Evolutionary conservation across 1,140 invertebrate species (phyloP), one percentile per base, ranked within the genome.

Genomic region (Drosophila nebulosa): DNA sequence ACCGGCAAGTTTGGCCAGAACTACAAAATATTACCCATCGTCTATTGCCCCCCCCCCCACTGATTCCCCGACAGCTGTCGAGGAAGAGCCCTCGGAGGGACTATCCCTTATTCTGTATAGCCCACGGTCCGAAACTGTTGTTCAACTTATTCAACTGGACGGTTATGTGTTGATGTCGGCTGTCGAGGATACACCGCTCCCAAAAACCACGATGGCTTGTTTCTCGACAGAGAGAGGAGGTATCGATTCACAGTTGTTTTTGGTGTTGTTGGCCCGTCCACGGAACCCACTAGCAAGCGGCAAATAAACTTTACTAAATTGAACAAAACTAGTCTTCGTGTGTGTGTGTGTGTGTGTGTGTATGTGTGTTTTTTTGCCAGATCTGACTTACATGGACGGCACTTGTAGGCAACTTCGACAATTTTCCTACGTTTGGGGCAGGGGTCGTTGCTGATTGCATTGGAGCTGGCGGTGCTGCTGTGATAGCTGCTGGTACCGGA

Each of bases 321-420:
- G 58, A 66, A 79, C 66, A 58, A 74, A 79, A 79, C 46, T 75
- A 58, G 53, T 46, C 22, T 14, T 16, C 12, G 24, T n/a, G n/a
- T n/a, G n/a, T n/a, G n/a, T n/a, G n/a, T n/a, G 24, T 12, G 26
- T 32, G 12, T 64, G 12, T 60, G 21, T 61, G n/a, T 1, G 12
- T 27, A 9, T n/a, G n/a, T 58, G 10, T 51, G 16, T 24, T 21
- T 4, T 36, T 4, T 22, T 32, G 14, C 12, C 10, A n/a, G n/a
- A 21, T 35, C n/a, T 64, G 92, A 97, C 97, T 97, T 94, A 98
- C 97, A 97, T 90, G 97, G 97, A 92, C 96, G 94, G 93, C 97
- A 99, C 92, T 98, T 98, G 92, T 97, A 98, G 66, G 96, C 96
- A 22, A 98, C 95, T 92, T 98, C 96, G 75, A 98, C 96, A 91